Percentiles rank a stretch among this genome's conserved stretches.
Evolutionary conservation across 2,797 vertebrate species (phyloP).

Genomic region (Pseudotriccus pelzelni): DNA sequence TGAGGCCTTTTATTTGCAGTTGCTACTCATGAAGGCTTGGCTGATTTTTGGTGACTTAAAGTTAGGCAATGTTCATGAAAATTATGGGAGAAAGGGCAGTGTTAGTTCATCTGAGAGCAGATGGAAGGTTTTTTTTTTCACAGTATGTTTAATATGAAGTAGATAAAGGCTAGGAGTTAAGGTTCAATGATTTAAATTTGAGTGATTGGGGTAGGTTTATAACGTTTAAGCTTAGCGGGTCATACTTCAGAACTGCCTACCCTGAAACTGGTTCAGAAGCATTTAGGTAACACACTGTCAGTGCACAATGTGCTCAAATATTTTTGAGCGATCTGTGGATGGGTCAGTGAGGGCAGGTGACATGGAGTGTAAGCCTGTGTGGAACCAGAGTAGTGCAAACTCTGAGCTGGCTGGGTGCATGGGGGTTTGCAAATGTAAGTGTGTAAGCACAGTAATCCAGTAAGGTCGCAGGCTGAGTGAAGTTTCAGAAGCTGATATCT

Average conservation of each 20-base stretch:
- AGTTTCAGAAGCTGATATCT: neutral
- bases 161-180: neutral
- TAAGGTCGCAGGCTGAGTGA: neutral
- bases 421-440: neutral
- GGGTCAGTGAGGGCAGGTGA: neutral
- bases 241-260: neutral
- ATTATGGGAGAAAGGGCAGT: neutral
- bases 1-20: neutral
- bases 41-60: neutral
- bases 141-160: neutral
- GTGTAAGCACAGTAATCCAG: neutral
- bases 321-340: rapidly evolving
- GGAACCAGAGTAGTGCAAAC: rapidly evolving
- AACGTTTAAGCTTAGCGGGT: neutral
- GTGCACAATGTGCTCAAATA: neutral
- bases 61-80: neutral
- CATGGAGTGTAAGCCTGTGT: rapidly evolving
- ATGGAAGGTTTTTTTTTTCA: neutral
- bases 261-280: neutral
- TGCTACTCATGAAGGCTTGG: neutral
- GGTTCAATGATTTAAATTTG: neutral
- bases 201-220: neutral
- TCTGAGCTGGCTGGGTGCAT: neutral
- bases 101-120: neutral
- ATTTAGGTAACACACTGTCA: neutral